Conservation (phyloP, 2,113 vertebrate species). For the Pelvicachromis taeniatus region DNA sequence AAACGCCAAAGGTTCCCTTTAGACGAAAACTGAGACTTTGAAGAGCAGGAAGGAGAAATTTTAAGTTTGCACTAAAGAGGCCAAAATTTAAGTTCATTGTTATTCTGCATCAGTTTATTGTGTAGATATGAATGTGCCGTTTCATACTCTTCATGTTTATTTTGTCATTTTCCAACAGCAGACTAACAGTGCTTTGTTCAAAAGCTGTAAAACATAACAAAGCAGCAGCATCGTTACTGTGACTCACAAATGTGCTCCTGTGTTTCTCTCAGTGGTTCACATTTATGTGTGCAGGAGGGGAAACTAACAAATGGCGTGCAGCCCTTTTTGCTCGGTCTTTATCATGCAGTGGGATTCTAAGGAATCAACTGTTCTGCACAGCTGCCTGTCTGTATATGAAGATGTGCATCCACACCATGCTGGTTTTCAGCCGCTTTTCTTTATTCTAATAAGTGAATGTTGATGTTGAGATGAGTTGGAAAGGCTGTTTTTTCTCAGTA, state of each 20-base stretch:
- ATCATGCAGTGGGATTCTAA: not conserved
- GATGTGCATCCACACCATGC: not conserved
- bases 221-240: not conserved
- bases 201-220: not conserved
- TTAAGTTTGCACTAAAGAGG: not conserved
- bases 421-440: not conserved
- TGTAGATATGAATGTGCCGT: not conserved
- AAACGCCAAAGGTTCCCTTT: not conserved
- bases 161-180: not conserved
- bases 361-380: not conserved
- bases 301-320: not conserved
- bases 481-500: not conserved
- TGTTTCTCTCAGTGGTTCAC: not conserved
- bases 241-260: not conserved
- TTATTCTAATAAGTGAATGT: constrained; percentile 1
- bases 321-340: not conserved
- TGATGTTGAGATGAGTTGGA: constrained; percentile 1
- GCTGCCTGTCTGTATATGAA: not conserved
- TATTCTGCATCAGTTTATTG: not conserved
- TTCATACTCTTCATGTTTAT: not conserved
- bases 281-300: not conserved
- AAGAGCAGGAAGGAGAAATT: not conserved
- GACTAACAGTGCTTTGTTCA: not conserved
- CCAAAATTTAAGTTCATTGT: not conserved
- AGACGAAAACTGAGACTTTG: not conserved